These are phyloP conservation scores for Sebastes minor DNA, from an alignment of 2,797 vertebrate species.

Conservation along the genomic window DNA sequence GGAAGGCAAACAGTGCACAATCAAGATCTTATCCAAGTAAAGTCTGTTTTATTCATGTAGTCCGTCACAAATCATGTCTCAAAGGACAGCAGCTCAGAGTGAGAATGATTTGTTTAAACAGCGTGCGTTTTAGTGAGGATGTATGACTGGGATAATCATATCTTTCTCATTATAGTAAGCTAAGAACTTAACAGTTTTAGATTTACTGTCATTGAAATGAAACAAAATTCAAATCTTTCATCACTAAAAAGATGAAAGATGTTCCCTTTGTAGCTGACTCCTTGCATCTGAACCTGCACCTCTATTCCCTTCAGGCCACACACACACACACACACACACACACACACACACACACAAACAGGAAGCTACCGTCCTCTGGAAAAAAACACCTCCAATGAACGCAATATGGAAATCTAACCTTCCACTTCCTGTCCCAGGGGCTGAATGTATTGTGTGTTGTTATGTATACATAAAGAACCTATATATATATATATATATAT, in stretches of 20 bases:
- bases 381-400: not conserved
- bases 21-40: not conserved
- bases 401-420: conserved; percentile 7
- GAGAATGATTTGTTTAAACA: not conserved
- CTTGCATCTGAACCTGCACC: conserved; percentile 8
- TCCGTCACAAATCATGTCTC: not conserved
- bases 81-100: not conserved
- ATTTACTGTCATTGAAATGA: not conserved
- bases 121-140: not conserved
- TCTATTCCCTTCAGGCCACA: not conserved
- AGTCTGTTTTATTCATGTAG: not conserved
- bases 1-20: not conserved
- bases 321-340: not conserved
- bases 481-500: too few relatives aligned
- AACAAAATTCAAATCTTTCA: not conserved
- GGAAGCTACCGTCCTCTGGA: not conserved
- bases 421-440: conserved; percentile 7
- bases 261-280: not conserved
- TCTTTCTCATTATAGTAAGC: not conserved
- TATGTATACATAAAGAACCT: not conserved
- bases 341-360: not conserved
- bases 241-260: not conserved
- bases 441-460: not conserved
- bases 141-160: not conserved
- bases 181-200: not conserved